Percentiles rank a stretch among this genome's conserved stretches.
These are phyloP conservation scores for Solenopsis invicta DNA, from an alignment of 1,140 invertebrate genomes.

Conservation along the genomic window DNA sequence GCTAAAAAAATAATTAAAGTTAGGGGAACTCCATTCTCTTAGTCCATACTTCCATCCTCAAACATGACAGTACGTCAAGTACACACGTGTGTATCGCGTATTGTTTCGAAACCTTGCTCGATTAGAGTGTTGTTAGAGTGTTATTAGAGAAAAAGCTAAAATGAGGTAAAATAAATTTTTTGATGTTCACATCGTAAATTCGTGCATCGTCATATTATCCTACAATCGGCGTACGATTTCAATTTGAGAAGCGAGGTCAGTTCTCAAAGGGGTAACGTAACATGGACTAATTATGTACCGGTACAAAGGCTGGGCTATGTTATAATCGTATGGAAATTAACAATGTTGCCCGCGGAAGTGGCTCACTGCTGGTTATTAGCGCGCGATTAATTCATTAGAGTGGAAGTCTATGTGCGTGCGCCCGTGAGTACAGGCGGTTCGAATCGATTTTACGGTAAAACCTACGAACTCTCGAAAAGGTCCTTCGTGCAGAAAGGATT, in stretches of 20 bases:
- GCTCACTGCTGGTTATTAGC: constrained; percentile 64
- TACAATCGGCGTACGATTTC: constrained; percentile 41
- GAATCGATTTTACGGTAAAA: constrained; percentile 57
- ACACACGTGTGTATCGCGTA: no score
- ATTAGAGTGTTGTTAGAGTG: no score
- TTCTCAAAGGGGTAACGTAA: constrained; percentile 59
- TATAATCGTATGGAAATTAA: constrained; percentile 72
- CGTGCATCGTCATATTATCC: constrained; percentile 4
- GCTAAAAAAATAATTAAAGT: neutral
- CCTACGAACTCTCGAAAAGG: constrained; percentile 34
- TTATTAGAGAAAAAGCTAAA: neutral
- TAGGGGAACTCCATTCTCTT: neutral
- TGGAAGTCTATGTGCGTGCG: constrained; percentile 25
- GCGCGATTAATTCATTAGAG: constrained; percentile 71
- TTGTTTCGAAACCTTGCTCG: no score
- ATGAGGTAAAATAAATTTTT: neutral
- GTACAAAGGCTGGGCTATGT: constrained; percentile 64
- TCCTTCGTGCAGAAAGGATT: constrained; percentile 61
- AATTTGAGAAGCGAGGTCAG: constrained; percentile 35
- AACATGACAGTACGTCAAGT: no score
- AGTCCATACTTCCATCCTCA: no score
- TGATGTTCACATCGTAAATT: neutral
- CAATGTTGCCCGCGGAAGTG: constrained; percentile 67
- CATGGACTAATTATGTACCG: constrained; percentile 64
- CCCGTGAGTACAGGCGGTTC: neutral